Conservation (phyloP, 2,888 invertebrate species). For the Hirtodrosophila confusa region DNA sequence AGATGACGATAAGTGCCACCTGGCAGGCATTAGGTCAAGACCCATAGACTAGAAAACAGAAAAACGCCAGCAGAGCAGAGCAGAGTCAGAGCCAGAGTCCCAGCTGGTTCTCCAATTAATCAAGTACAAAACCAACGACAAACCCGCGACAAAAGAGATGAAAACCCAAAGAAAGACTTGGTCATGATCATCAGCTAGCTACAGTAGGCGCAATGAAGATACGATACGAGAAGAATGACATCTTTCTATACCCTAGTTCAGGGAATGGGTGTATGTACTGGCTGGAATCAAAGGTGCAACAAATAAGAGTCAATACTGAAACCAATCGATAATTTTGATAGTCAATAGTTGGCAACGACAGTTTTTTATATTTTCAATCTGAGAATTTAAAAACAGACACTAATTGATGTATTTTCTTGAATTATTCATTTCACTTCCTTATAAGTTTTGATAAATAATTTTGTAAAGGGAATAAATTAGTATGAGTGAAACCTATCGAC, state of each 20-base stretch:
- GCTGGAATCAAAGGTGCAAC: not conserved
- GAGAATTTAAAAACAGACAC: no score
- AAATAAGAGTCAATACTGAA: not conserved
- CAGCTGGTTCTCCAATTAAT: slow-evolving; percentile 58
- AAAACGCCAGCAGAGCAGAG: slow-evolving; percentile 23
- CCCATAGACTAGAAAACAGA: slow-evolving; percentile 10
- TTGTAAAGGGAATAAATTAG: no score
- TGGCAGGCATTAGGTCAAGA: slow-evolving; percentile 58
- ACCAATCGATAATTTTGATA: no score
- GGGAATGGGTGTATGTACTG: not conserved
- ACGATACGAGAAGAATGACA: slow-evolving; percentile 40
- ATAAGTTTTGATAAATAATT: no score
- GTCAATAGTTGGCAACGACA: no score
- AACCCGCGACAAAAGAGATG: slow-evolving; percentile 59
- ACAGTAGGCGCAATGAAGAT: slow-evolving; percentile 46
- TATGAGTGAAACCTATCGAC: no score
- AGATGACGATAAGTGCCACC: slow-evolving; percentile 53
- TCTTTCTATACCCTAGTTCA: slow-evolving; percentile 20
- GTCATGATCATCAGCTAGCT: slow-evolving; percentile 23
- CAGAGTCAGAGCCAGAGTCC: slow-evolving; percentile 8
- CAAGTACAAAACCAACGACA: slow-evolving; percentile 60
- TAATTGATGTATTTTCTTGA: no score
- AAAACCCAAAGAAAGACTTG: slow-evolving; percentile 37
- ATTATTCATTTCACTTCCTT: no score
- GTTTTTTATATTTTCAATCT: no score